Percentiles rank a stretch among this genome's conserved stretches.
Conservation (phyloP, 2,888 invertebrate species). For the Aphrophora alni region DNA sequence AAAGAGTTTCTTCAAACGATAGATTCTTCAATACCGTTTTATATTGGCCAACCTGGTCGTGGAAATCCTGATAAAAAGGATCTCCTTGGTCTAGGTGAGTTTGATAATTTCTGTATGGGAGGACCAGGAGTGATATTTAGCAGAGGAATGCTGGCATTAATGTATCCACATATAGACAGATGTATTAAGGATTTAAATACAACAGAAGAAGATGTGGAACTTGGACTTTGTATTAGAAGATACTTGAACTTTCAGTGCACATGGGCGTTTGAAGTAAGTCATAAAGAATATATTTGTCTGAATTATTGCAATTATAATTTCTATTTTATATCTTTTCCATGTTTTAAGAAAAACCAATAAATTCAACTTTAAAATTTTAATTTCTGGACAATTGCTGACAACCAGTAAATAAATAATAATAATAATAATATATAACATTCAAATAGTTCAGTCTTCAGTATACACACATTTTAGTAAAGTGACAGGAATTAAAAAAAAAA, state of each 20-base stretch:
- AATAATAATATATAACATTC: too few species aligned
- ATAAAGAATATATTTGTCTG: too few species aligned
- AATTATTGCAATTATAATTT: too few species aligned
- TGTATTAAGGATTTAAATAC: slow-evolving; percentile 93
- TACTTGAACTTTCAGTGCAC: slow-evolving; percentile 98
- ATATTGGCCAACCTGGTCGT: slow-evolving; percentile 58
- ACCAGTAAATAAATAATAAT: too few species aligned
- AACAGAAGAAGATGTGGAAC: slow-evolving; percentile 97
- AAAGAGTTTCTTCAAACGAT: slow-evolving; percentile 81
- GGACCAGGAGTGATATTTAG: slow-evolving; percentile 96
- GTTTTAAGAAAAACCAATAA: too few species aligned
- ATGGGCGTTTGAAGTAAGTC: slow-evolving; percentile 93
- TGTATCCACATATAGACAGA: slow-evolving; percentile 90
- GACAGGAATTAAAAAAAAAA: too few species aligned
- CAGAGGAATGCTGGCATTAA: slow-evolving; percentile 79
- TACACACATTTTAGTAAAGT: too few species aligned
- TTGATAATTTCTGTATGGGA: slow-evolving; percentile 99
- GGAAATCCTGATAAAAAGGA: slow-evolving; percentile 91
- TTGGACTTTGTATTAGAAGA: slow-evolving; percentile 93
- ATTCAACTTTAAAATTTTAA: too few species aligned
- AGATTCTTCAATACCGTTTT: slow-evolving; percentile 73
- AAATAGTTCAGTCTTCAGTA: too few species aligned
- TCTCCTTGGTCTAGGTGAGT: slow-evolving; percentile 82
- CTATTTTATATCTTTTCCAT: too few species aligned
- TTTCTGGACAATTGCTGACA: too few species aligned